Evolutionary conservation across 2,888 invertebrate species (phyloP), one percentile per base, ranked within the genome.

Genomic region (Bedellia somnulentella): DNA sequence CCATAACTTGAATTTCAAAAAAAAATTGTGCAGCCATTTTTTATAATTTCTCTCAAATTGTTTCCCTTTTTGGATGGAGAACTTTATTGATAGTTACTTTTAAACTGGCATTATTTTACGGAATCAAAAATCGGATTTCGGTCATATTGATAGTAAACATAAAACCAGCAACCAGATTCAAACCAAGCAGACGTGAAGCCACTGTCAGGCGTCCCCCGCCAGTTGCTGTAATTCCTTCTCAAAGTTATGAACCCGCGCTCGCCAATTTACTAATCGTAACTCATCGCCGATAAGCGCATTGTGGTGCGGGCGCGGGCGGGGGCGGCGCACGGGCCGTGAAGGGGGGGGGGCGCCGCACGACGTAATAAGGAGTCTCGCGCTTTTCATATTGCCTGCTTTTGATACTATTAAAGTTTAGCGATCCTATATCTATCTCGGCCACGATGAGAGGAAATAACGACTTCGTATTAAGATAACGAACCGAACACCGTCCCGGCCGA

Each of bases 241-340:
- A 8, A 56, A 63, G 64, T 64, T 66, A 64, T 66, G 63, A 58
- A 49, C 54, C 55, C 49, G 49, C 57, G 53, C 59, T 60, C 56
- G 57, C 60, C 62, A 61, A 64, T 61, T 61, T 58, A 54, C 57
- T 63, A 62, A 63, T 66, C 64, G 63, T 64, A 66, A 64, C 55
- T 64, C 64, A 64, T 64, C 66, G 53, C 41, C 52, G 60, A 62
- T 61, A 59, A 57, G 52, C 50, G 47, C 37, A 47, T 49, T 15
- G 23, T 25, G 21, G 17, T 21, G 14, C 14, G 11, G 30, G 24
- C 18, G 29, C 17, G 10, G 25, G 23, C 27, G 25, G 21, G 32
- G 24, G 24, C 27, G 26, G 26, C 21, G 28, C 18, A 17, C 22
- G n/a, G 24, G 28, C 8, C 15, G 28, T 9, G 29, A 21, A 21